Base-by-base conservation (phyloP, 2,113 vertebrate genomes). In the Oncorhynchus keta region DNA sequence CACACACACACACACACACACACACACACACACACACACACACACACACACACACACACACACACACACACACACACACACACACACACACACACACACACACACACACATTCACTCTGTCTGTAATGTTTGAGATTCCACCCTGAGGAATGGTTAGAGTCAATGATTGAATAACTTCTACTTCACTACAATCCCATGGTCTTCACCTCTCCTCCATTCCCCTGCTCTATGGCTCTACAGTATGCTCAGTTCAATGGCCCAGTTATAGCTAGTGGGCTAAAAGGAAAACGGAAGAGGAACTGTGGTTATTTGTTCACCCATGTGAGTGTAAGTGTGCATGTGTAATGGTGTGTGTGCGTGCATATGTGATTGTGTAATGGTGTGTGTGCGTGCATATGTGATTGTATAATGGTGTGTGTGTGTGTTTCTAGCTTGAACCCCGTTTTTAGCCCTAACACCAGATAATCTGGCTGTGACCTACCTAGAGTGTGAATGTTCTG, bases 81-180 rank as follows among this genome's bases (percentile, higher is more conserved):
- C n/a, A n/a, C n/a, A n/a, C n/a, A n/a, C n/a, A n/a, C n/a, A 24
- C 24, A 24, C 24, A 24, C 24, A 24, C 24, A 24, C 24, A 1
- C 39, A 3, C 39, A 11, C 9, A 1, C 39, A 28, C 28, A 28
- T 28, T 28, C 28, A 45, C 51, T 18, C 3, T 55, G 13, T 55
- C 76, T 77, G 74, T 78, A 77, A 87, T 85, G 80, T 86, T 73
- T 83, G 74, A 76, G 70, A 73, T 78, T 79, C 75, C 84, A 85
- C 87, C 85, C 89, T 57, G 69, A 22, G 69, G 84, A 80, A 86
- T 85, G 83, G 85, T 85, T 91, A 88, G 35, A 39, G 35, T 39
- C 6, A 91, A 91, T 91, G 86, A 91, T 90, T 91, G 84, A 90
- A 81, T 61, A 84, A 79, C 84, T 85, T 89, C 89, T 91, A 87